Percentiles rank a stretch among this genome's conserved stretches.
Conservation (phyloP, 2,888 invertebrate genomes). For the Epirrita christyi region DNA sequence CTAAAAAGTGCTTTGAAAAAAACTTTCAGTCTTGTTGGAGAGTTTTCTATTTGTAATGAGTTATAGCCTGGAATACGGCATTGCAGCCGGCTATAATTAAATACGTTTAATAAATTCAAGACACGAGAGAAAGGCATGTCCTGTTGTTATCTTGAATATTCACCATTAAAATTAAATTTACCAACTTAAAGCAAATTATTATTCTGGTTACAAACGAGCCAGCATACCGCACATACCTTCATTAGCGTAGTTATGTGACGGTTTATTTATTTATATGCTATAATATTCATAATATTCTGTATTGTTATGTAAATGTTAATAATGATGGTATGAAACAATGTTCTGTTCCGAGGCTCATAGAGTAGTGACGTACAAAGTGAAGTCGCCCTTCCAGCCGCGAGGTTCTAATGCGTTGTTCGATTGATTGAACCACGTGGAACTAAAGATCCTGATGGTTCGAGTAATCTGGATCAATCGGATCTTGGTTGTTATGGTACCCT, state of each 20-base stretch:
- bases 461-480: no score
- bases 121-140: neutral
- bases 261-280: slow-evolving; percentile 19
- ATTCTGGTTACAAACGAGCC: slow-evolving; percentile 8
- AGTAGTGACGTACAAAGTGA: neutral
- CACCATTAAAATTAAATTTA: neutral
- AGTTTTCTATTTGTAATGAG: no score
- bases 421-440: no score
- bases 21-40: no score
- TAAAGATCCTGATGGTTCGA: no score
- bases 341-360: slow-evolving; percentile 8
- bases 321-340: slow-evolving; percentile 13
- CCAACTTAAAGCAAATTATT: neutral
- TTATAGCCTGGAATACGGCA: no score
- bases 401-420: no score
- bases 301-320: slow-evolving; percentile 11
- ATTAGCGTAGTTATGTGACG: slow-evolving; percentile 10
- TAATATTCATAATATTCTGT: no score
- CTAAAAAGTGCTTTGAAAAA: no score
- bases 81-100: no score
- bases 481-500: no score
- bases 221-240: slow-evolving; percentile 1
- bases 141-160: slow-evolving; percentile 3
- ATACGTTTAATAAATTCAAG: neutral
- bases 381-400: no score